Conservation (phyloP, 2,797 vertebrate genomes). For the Hydrocynus forskahlii region DNA sequence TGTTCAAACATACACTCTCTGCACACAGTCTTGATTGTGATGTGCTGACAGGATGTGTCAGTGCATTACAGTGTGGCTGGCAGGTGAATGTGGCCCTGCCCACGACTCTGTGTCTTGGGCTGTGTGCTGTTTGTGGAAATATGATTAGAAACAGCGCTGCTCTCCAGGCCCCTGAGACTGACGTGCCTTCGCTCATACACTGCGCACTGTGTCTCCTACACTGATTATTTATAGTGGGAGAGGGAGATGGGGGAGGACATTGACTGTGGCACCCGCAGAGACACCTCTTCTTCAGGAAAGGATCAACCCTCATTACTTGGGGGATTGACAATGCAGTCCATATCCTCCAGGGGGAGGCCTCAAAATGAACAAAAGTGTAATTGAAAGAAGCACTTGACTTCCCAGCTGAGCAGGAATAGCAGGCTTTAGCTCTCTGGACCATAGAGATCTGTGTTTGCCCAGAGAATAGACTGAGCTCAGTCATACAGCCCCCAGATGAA, state of each 20-base stretch:
- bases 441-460: conserved; percentile 56
- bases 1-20: conserved; percentile 21
- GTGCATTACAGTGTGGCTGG: conserved; percentile 35
- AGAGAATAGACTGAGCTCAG: conserved; percentile 38
- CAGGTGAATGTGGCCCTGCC: conserved; percentile 37
- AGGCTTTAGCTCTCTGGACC: conserved; percentile 67
- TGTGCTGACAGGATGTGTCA: conserved; percentile 50
- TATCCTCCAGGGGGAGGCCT: conserved; percentile 72
- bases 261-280: conserved; percentile 72
- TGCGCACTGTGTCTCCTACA: conserved; percentile 45
- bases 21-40: conserved; percentile 43
- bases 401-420: conserved; percentile 70
- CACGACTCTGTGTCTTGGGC: conserved; percentile 22
- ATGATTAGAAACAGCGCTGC: conserved; percentile 51
- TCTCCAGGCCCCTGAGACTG: conserved; percentile 29
- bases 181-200: conserved; percentile 33
- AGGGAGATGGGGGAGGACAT: conserved; percentile 67
- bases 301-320: conserved; percentile 77
- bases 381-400: conserved; percentile 79
- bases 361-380: conserved; percentile 76
- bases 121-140: conserved; percentile 42
- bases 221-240: conserved; percentile 65
- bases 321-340: conserved; percentile 71
- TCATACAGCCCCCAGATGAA: conserved; percentile 36
- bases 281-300: conserved; percentile 72